Conservation (phyloP, 92 coral and sea anemone genomes). For the Anthopleura xanthogrammica region DNA sequence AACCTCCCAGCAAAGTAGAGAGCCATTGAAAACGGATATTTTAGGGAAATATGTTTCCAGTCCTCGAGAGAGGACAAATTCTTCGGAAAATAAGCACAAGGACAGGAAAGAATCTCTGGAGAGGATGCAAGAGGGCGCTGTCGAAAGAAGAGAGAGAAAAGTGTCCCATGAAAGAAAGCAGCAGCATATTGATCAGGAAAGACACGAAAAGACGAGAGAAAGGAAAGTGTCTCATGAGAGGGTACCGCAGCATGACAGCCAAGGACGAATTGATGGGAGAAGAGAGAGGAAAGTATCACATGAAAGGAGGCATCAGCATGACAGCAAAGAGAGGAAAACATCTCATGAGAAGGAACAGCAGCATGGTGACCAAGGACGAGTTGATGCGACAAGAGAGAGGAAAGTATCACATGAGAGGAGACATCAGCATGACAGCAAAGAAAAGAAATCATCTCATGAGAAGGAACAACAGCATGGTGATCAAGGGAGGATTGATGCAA, state of each 20-base stretch:
- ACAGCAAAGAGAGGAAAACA: constrained; percentile 20
- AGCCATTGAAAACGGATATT: not conserved
- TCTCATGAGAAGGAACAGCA: constrained; percentile 14
- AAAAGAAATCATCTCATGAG: constrained; percentile 8
- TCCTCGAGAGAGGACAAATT: not conserved
- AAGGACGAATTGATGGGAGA: not conserved
- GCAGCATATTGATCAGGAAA: not conserved
- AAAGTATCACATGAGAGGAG: constrained; percentile 2
- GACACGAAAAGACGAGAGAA: not conserved
- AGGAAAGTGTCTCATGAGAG: not conserved
- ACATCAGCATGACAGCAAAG: constrained; percentile 19
- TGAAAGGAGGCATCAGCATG: constrained; percentile 12
- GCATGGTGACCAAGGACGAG: constrained; percentile 18
- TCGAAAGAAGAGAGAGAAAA: not conserved
- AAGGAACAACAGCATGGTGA: constrained; percentile 16
- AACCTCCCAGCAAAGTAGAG: constrained; percentile 1
- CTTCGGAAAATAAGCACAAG: not conserved
- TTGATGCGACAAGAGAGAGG: not conserved
- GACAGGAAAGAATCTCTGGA: not conserved
- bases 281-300: constrained; percentile 11
- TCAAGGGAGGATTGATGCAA: constrained; percentile 14
- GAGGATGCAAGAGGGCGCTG: not conserved
- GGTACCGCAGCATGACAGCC: constrained; percentile 13
- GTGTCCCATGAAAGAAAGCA: constrained; percentile 5
- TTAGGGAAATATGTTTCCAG: not conserved